A percentile compares a stretch with the other conserved stretches of the same genome.
These are phyloP conservation scores for Sparus aurata DNA, from an alignment of 2,797 vertebrate species.

Conservation along the genomic window DNA sequence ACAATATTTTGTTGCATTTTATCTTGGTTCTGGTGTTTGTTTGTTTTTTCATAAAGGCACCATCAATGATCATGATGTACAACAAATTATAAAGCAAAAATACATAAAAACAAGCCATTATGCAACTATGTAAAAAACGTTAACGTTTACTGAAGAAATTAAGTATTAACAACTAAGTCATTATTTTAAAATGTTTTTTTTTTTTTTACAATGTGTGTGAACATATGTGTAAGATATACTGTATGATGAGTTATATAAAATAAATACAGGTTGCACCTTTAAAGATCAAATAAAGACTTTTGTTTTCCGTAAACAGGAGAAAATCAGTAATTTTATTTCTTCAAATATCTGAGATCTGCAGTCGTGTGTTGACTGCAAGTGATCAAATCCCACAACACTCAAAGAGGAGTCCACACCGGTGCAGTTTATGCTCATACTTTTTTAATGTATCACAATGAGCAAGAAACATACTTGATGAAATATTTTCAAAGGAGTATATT, in stretches of 20 bases:
- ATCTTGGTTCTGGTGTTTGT: not conserved
- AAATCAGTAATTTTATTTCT: not conserved
- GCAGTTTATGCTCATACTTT: slow-evolving; percentile 95
- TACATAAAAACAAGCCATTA: no score
- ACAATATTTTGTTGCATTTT: not conserved
- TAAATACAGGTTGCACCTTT: no score
- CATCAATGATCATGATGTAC: no score
- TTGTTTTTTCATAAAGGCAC: not conserved
- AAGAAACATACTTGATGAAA: slow-evolving; percentile 99
- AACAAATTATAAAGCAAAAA: no score
- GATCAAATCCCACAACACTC: slow-evolving; percentile 32
- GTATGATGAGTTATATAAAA: no score
- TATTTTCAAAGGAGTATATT: slow-evolving; percentile 99
- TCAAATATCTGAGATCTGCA: not conserved
- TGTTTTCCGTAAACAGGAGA: not conserved
- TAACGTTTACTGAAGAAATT: no score
- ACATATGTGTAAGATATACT: no score
- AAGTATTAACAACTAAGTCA: no score
- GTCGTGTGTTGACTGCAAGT: not conserved
- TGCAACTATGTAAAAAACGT: no score
- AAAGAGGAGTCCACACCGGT: slow-evolving; percentile 67
- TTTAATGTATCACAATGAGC: slow-evolving; percentile 99
- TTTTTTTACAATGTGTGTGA: no score
- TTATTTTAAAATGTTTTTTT: no score
- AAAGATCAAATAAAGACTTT: not conserved